These are phyloP conservation scores for Varecia variegata DNA, from an alignment of 2,797 vertebrate genomes.

Conservation along the genomic window DNA sequence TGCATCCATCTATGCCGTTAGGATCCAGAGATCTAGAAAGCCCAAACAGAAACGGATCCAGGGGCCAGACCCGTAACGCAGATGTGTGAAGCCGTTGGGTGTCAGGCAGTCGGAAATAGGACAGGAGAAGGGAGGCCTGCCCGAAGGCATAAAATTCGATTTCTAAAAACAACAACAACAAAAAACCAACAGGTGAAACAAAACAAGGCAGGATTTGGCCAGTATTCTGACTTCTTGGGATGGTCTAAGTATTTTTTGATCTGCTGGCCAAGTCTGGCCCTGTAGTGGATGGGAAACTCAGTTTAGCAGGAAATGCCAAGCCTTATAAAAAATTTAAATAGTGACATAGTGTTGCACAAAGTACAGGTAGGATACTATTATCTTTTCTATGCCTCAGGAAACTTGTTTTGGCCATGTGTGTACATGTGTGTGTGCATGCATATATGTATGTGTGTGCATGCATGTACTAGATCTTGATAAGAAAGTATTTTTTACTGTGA, in stretches of 20 bases:
- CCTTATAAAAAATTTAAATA: background rate
- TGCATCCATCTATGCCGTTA: background rate
- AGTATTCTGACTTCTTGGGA: slow-evolving; percentile 12
- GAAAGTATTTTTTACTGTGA: background rate
- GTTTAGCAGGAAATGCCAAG: background rate
- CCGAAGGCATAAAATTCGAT: background rate
- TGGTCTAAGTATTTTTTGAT: slow-evolving; percentile 24
- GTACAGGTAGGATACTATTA: background rate
- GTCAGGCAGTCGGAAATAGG: background rate
- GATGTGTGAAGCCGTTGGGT: background rate
- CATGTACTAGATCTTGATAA: background rate
- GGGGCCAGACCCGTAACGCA: background rate
- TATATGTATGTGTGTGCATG: background rate
- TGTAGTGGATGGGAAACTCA: background rate
- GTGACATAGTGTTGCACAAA: background rate
- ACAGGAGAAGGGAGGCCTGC: background rate
- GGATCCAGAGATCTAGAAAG: background rate
- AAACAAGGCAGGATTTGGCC: background rate
- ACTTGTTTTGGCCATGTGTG: background rate
- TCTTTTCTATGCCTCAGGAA: background rate
- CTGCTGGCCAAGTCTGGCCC: background rate
- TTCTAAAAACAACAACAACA: background rate
- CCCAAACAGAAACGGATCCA: background rate
- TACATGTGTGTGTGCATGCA: background rate
- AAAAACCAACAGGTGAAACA: background rate